Conservation (phyloP, 2,888 invertebrate species). For the Cordilura impudica region DNA sequence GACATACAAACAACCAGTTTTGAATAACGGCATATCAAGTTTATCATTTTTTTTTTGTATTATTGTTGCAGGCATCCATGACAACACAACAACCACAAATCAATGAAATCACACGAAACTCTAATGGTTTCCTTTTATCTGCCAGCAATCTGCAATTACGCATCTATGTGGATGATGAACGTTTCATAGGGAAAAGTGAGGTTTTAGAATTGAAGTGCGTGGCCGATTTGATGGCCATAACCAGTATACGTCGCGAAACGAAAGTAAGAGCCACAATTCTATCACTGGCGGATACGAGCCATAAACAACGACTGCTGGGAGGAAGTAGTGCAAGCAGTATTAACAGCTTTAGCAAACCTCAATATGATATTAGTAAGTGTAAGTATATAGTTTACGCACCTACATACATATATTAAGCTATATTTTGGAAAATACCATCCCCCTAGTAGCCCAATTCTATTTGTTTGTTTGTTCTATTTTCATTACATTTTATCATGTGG, state of each 20-base stretch:
- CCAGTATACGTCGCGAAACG: constrained; percentile 72
- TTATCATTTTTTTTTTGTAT: too few relatives aligned
- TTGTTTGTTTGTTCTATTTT: background rate
- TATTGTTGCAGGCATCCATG: constrained; percentile 74
- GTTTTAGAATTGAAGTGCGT: constrained; percentile 75
- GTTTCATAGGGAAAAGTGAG: constrained; percentile 74
- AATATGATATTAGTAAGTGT: constrained; percentile 36
- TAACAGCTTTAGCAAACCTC: background rate
- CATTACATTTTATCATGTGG: background rate
- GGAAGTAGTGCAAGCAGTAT: constrained; percentile 60
- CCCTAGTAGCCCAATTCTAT: background rate
- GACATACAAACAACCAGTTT: too few relatives aligned
- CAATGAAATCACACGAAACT: constrained; percentile 76
- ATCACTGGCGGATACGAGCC: constrained; percentile 74
- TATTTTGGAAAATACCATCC: background rate
- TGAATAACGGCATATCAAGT: too few relatives aligned
- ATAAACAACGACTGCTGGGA: constrained; percentile 75
- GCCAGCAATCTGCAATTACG: constrained; percentile 76
- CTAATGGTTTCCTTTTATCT: constrained; percentile 75
- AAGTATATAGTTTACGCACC: constrained; percentile 28
- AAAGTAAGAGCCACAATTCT: constrained; percentile 73
- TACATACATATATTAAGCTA: background rate
- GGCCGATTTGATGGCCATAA: constrained; percentile 74
- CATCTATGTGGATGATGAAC: constrained; percentile 76
- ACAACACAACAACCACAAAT: constrained; percentile 75